These are phyloP conservation scores for Scrobipalpa costella DNA, from an alignment of 2,888 invertebrate genomes.

Conservation along the genomic window DNA sequence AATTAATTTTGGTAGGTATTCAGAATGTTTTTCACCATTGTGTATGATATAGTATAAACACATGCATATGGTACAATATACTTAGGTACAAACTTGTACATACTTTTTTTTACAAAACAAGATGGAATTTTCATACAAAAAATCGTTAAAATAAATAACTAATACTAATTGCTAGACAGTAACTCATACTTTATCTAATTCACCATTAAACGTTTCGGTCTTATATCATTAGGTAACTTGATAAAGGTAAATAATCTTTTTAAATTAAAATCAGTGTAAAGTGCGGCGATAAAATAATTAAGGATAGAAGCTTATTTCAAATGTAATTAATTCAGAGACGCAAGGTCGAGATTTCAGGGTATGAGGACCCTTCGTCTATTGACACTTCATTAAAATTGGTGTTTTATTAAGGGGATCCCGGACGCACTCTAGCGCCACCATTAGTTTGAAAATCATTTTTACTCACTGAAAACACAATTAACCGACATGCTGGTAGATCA, in stretches of 20 bases:
- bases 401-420: neutral
- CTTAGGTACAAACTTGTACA: too few relatives aligned
- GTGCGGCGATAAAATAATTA: conserved; percentile 1
- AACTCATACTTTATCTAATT: neutral
- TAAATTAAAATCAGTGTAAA: conserved; percentile 11
- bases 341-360: neutral
- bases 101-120: too few relatives aligned
- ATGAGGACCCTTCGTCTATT: conserved; percentile 10
- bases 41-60: too few relatives aligned
- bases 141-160: too few relatives aligned
- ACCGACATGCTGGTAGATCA: too few relatives aligned
- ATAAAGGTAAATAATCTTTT: neutral
- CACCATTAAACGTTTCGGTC: neutral
- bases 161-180: neutral
- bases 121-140: too few relatives aligned
- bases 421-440: too few relatives aligned
- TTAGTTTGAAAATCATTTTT: too few relatives aligned
- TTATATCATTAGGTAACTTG: neutral
- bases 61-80: too few relatives aligned
- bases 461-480: too few relatives aligned
- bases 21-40: too few relatives aligned
- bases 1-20: too few relatives aligned
- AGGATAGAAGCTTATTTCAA: neutral
- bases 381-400: conserved; percentile 13
- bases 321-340: conserved; percentile 3